Conservation (phyloP, 1,140 invertebrate genomes). For the Stenopsyche tienmushanensis region DNA sequence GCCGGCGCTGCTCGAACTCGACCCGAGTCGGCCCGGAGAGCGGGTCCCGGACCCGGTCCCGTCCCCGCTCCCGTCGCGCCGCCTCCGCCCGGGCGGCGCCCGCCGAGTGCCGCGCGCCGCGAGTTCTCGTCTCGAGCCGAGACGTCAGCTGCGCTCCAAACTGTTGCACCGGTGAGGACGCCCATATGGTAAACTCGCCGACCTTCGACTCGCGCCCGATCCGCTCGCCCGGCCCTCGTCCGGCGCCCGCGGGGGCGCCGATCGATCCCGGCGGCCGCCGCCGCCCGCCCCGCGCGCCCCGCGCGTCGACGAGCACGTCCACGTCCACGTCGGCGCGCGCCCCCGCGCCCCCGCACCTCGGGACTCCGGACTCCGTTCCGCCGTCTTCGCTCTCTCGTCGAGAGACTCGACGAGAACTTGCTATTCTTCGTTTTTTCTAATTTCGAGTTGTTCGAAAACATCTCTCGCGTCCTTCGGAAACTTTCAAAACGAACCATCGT, state of each 20-base stretch:
- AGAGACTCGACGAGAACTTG: no score
- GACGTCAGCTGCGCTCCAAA: no score
- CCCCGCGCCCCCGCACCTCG: neutral
- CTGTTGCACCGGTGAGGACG: no score
- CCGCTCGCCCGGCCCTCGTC: neutral
- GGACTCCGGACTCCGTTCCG: constrained; percentile 16
- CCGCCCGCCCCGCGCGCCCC: neutral
- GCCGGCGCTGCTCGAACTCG: constrained; percentile 39
- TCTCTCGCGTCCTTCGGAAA: no score
- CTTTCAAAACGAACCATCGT: no score
- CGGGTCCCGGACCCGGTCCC: constrained; percentile 41
- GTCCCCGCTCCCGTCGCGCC: constrained; percentile 41
- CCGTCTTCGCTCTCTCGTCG: neutral
- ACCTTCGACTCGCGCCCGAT: neutral
- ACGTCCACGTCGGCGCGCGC: constrained; percentile 2
- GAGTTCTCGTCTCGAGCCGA: no score
- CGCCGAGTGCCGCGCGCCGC: neutral
- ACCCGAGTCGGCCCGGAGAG: constrained; percentile 39
- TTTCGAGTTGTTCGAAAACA: no score
- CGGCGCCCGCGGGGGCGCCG: neutral
- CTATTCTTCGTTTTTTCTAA: no score
- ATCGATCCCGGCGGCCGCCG: neutral
- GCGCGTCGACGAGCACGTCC: neutral
- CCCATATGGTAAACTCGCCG: neutral
- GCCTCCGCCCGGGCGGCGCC: constrained; percentile 34